These are phyloP conservation scores for Calidris pygmaea DNA, from an alignment of 2,113 vertebrate species.

Conservation along the genomic window DNA sequence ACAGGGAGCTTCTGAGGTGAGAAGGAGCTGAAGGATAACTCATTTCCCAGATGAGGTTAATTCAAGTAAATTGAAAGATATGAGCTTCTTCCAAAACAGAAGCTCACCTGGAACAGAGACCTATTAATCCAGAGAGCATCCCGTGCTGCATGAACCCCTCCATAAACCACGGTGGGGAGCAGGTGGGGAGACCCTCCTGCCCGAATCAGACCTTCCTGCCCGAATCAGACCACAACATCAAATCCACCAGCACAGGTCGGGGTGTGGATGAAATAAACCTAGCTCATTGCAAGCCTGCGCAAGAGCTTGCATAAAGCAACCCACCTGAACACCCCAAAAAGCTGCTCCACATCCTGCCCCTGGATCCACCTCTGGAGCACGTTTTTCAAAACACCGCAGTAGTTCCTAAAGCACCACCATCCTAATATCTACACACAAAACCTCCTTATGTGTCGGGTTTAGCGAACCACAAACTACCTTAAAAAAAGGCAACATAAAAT, in stretches of 20 bases:
- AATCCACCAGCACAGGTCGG: not conserved
- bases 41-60: not conserved
- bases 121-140: not conserved
- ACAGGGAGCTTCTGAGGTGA: not conserved
- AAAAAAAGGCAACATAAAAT: slow-evolving; percentile 30
- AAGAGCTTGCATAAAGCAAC: not conserved
- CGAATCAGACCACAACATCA: not conserved
- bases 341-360: not conserved
- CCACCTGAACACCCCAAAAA: not conserved
- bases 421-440: not conserved
- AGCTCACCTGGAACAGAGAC: not conserved
- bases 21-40: not conserved
- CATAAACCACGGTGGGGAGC: not conserved
- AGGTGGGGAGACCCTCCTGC: not conserved
- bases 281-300: not conserved
- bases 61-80: not conserved
- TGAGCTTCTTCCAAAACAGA: not conserved
- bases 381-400: not conserved
- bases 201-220: not conserved
- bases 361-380: not conserved
- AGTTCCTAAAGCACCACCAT: not conserved
- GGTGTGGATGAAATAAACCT: not conserved
- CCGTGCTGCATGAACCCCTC: not conserved
- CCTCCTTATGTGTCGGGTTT: not conserved
- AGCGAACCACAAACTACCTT: slow-evolving; percentile 19